Evolutionary conservation across 1,140 invertebrate species (phyloP).

Genomic region (Lerema accius): DNA sequence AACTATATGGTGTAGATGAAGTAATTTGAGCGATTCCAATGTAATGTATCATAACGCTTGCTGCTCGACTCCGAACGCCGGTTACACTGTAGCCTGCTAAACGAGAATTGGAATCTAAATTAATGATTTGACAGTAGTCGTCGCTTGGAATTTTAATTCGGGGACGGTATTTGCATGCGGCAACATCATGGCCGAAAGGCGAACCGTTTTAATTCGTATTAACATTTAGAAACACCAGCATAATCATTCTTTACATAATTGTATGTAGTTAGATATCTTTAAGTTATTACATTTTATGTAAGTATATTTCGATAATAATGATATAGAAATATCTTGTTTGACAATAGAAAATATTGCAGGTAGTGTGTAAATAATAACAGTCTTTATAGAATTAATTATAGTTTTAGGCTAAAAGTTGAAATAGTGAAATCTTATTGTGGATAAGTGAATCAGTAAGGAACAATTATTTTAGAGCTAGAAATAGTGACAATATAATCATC

Average conservation of each 20-base stretch:
- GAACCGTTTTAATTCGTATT: slow-evolving; percentile 9
- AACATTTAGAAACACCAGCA: slow-evolving; percentile 28
- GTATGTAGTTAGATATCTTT: slow-evolving; percentile 19
- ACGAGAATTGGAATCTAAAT: slow-evolving; percentile 27
- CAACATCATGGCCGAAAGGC: slow-evolving; percentile 20
- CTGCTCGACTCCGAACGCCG: slow-evolving; percentile 12
- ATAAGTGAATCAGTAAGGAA: no score
- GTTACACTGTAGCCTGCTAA: slow-evolving; percentile 5
- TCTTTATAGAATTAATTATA: not conserved
- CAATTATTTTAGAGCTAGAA: no score
- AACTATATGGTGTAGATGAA: slow-evolving; percentile 59
- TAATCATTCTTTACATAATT: slow-evolving; percentile 21
- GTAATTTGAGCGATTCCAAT: slow-evolving; percentile 30
- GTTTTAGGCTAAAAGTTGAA: not conserved
- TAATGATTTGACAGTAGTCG: slow-evolving; percentile 9
- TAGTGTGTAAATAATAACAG: not conserved
- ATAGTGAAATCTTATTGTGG: not conserved
- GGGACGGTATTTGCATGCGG: slow-evolving; percentile 37
- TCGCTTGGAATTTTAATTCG: slow-evolving; percentile 20
- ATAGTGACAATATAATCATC: no score
- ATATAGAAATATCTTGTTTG: not conserved
- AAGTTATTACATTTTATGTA: not conserved
- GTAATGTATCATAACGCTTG: slow-evolving; percentile 32
- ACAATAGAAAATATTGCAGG: not conserved
- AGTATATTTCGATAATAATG: not conserved